Conservation (phyloP, 2,113 vertebrate species). For the rat (Rattus norvegicus) region GRCr8 NC_086019.1:224664001-224664500, state of each 20-base stretch:
- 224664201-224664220: background rate
- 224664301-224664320: background rate
- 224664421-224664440: background rate
- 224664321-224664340: background rate
- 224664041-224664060: constrained; percentile 45
- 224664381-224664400: background rate
- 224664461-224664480: background rate
- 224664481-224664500: background rate
- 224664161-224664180: background rate
- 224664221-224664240: background rate
- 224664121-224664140: constrained; percentile 45
- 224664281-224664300: background rate
- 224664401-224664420: background rate
- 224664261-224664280: background rate
- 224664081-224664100: constrained; percentile 30
- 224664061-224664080: background rate
- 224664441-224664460: background rate
- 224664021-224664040: constrained; percentile 6
- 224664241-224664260: background rate
- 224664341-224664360: background rate
- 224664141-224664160: background rate
- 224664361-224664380: background rate
- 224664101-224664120: background rate
- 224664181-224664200: background rate
- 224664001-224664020: background rate